A percentile compares a stretch with the other conserved stretches of the same genome.
Conservation (phyloP, 2,113 vertebrate species). For the Dicentrarchus labrax region DNA sequence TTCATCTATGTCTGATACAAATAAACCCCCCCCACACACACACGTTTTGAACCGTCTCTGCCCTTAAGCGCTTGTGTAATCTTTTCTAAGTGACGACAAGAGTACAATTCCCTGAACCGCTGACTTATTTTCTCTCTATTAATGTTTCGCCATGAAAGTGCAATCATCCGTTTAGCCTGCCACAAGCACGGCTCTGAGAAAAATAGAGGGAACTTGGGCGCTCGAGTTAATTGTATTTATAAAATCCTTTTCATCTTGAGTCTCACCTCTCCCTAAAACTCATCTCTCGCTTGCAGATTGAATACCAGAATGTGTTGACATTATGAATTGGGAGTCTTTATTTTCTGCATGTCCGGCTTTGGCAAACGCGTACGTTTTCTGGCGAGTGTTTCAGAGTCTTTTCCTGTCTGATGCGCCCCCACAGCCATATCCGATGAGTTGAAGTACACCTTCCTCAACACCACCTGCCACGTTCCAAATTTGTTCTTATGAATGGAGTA, state of each 20-base stretch:
- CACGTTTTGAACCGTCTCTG: constrained; percentile 39
- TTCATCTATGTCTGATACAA: constrained; percentile 53
- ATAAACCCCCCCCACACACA: constrained; percentile 16
- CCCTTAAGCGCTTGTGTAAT: constrained; percentile 55
- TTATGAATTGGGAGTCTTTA: constrained; percentile 34
- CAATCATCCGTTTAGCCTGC: constrained; percentile 65
- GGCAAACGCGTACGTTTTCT: constrained; percentile 13
- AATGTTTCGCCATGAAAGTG: constrained; percentile 68
- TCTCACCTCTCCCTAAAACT: constrained; percentile 58
- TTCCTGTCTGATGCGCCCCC: not conserved
- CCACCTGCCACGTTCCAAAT: not conserved
- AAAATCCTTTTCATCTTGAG: constrained; percentile 64
- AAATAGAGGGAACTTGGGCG: constrained; percentile 38
- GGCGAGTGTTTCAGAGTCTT: not conserved
- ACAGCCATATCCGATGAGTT: constrained; percentile 7
- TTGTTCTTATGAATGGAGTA: not conserved
- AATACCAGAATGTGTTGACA: constrained; percentile 52
- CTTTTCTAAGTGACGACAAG: constrained; percentile 46
- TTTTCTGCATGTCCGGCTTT: constrained; percentile 25
- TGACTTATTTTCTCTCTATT: constrained; percentile 70
- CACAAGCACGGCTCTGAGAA: constrained; percentile 58
- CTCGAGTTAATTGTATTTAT: constrained; percentile 68
- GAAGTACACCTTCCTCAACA: not conserved
- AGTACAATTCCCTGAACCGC: constrained; percentile 67
- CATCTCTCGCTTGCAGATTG: constrained; percentile 30